Conservation (phyloP, 2,113 vertebrate species). For the Sturnus vulgaris region DNA sequence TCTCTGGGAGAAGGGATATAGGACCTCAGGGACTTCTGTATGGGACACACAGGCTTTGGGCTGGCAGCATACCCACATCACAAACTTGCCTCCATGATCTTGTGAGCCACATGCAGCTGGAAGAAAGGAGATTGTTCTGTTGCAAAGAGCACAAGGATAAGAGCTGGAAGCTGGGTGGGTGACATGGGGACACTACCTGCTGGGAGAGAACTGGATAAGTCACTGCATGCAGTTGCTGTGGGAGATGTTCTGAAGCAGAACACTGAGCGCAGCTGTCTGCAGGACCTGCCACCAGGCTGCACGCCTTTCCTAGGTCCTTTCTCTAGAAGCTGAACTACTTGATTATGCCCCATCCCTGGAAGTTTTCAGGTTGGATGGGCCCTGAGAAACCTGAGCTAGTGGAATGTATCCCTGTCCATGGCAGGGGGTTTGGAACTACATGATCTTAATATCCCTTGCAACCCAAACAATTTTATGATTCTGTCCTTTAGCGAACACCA, state of each 20-base stretch:
- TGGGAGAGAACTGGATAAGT: background rate
- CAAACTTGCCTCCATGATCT: background rate
- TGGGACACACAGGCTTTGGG: background rate
- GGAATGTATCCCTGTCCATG: background rate
- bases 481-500: background rate
- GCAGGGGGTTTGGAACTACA: background rate
- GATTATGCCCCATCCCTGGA: background rate
- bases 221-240: background rate
- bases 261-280: background rate
- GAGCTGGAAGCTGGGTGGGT: background rate
- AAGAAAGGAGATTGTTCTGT: background rate
- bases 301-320: background rate
- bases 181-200: fast-evolving
- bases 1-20: background rate
- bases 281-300: background rate
- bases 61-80: background rate
- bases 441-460: background rate
- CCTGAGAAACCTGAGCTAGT: background rate
- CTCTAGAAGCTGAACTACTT: background rate
- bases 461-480: background rate
- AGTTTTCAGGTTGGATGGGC: background rate
- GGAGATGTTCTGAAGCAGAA: background rate
- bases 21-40: background rate
- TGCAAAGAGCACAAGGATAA: background rate
- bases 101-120: background rate